A percentile compares a stretch with the other conserved stretches of the same genome.
These are phyloP conservation scores for Dynastes maya DNA, from an alignment of 2,888 invertebrate genomes.

Conservation along the genomic window DNA sequence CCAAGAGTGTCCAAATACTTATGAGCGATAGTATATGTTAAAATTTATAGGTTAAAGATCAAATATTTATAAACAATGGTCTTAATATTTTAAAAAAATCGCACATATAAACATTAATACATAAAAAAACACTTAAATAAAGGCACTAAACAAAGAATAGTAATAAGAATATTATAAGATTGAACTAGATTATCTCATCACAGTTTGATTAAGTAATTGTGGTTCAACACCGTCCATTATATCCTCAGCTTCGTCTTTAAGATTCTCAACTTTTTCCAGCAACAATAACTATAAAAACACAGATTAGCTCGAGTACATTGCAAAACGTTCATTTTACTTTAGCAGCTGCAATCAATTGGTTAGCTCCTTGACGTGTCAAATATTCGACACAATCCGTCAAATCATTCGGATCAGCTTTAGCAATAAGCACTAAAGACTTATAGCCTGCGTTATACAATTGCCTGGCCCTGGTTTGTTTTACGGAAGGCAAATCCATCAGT, in stretches of 20 bases:
- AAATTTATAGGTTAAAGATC: too few relatives aligned
- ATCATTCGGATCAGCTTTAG: conserved; percentile 78
- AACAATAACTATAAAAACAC: conserved; percentile 79
- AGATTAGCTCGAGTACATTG: not conserved
- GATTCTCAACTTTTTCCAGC: conserved; percentile 88
- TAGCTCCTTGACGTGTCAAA: conserved; percentile 81
- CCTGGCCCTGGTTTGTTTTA: conserved; percentile 89
- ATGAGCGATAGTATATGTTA: too few relatives aligned
- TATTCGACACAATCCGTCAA: conserved; percentile 80
- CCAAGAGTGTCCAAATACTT: too few relatives aligned
- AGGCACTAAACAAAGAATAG: not conserved
- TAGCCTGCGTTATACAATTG: conserved; percentile 90
- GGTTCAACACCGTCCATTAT: conserved; percentile 74
- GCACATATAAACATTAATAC: not conserved
- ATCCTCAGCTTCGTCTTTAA: conserved; percentile 88
- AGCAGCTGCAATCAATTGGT: conserved; percentile 89
- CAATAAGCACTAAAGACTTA: conserved; percentile 83
- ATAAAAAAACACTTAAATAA: not conserved
- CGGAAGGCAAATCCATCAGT: conserved; percentile 90
- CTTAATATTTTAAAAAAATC: too few relatives aligned
- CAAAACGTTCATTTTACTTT: conserved; percentile 74
- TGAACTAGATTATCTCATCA: conserved; percentile 6
- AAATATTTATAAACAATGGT: too few relatives aligned
- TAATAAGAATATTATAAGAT: not conserved
- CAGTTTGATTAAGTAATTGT: conserved; percentile 39